These are phyloP conservation scores for Eupithecia subumbrata DNA, from an alignment of 2,888 invertebrate species.

Conservation along the genomic window DNA sequence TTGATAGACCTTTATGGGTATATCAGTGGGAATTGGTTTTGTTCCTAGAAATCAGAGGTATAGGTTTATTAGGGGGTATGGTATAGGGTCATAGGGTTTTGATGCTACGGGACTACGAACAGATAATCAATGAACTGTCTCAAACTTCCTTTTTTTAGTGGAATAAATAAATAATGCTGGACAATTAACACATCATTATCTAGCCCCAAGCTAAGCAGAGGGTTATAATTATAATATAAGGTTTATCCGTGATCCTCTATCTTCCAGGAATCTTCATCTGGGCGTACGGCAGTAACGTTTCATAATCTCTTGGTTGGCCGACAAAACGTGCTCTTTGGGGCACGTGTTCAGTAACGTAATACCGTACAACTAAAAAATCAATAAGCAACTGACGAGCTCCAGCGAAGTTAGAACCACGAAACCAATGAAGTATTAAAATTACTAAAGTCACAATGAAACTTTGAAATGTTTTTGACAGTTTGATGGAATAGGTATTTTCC, in stretches of 20 bases:
- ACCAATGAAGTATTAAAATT: neutral
- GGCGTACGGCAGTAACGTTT: neutral
- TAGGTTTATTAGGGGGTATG: too few relatives aligned
- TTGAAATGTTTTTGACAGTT: too few relatives aligned
- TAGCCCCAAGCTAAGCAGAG: too few relatives aligned
- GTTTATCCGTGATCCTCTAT: too few relatives aligned
- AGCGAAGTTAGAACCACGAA: neutral
- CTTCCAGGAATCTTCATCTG: neutral
- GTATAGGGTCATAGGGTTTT: too few relatives aligned
- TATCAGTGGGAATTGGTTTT: neutral
- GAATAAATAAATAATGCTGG: too few relatives aligned
- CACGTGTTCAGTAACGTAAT: neutral
- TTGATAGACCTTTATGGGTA: neutral
- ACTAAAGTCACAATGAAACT: too few relatives aligned
- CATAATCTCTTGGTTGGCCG: neutral
- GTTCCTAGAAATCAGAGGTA: too few relatives aligned
- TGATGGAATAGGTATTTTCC: too few relatives aligned
- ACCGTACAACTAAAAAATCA: neutral
- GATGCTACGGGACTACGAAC: neutral
- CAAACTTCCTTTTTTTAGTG: too few relatives aligned
- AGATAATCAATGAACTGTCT: neutral
- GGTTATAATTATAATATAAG: too few relatives aligned
- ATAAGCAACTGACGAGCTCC: neutral
- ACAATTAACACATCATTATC: too few relatives aligned
- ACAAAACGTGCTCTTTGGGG: neutral